These are phyloP conservation scores for Tyrannus savana DNA, from an alignment of 2,113 vertebrate genomes.

Conservation along the genomic window DNA sequence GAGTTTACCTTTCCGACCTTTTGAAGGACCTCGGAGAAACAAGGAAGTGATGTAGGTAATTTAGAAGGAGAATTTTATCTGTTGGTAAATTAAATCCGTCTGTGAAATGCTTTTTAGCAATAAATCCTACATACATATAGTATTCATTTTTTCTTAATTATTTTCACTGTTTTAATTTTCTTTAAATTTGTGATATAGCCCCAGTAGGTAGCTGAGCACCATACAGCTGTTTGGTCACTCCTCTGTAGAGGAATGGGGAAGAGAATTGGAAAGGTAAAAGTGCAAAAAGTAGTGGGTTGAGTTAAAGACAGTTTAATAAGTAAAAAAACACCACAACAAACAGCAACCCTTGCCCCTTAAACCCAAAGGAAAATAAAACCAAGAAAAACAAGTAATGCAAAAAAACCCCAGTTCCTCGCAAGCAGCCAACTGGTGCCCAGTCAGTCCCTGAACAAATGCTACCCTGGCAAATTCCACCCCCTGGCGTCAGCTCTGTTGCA, in stretches of 20 bases:
- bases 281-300: neutral
- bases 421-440: neutral
- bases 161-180: neutral
- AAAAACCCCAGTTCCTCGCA: neutral
- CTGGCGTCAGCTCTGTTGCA: neutral
- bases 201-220: neutral
- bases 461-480: neutral
- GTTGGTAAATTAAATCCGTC: neutral
- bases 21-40: constrained; percentile 96
- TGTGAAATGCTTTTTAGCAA: neutral
- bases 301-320: neutral
- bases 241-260: neutral
- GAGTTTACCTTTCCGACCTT: constrained; percentile 93
- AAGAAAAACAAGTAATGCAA: neutral
- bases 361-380: neutral
- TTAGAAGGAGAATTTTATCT: constrained; percentile 20
- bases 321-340: accelerated
- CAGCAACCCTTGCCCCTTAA: neutral
- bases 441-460: neutral
- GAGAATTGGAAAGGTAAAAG: neutral
- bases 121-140: neutral
- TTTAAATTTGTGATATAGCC: neutral
- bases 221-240: neutral
- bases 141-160: too few species aligned
- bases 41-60: constrained; percentile 97